Evolutionary conservation across 2,113 vertebrate genomes (phyloP).

Genomic region (Garra rufa): DNA sequence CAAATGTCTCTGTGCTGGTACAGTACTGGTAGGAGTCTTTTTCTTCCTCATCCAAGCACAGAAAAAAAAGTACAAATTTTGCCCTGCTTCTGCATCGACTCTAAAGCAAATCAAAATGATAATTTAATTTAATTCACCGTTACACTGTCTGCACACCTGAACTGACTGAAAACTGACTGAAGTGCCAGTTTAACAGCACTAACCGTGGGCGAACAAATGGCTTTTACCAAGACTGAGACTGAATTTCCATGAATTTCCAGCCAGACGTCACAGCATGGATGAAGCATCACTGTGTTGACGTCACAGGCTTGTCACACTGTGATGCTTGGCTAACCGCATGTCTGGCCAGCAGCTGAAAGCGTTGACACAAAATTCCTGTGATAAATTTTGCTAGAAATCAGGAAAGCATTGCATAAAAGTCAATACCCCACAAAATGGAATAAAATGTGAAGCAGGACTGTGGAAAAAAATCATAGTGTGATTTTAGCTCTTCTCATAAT

Average conservation of each 20-base stretch:
- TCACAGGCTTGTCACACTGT: slow-evolving; percentile 26
- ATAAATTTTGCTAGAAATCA: not conserved
- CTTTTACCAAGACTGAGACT: not conserved
- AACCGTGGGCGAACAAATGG: not conserved
- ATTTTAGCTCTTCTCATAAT: not conserved
- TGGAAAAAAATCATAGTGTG: not conserved
- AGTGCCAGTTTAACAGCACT: not conserved
- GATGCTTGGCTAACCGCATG: not conserved
- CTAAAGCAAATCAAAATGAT: too few relatives aligned
- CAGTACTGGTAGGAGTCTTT: not conserved
- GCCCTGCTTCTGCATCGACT: too few relatives aligned
- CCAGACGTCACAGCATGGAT: slow-evolving; percentile 7
- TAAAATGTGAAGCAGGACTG: not conserved
- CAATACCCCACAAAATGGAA: slow-evolving; percentile 1
- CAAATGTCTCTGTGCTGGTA: slow-evolving; percentile 13
- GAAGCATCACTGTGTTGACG: slow-evolving; percentile 27
- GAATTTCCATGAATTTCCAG: not conserved
- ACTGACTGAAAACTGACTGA: not conserved
- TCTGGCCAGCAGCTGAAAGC: not conserved
- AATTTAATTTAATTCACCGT: too few relatives aligned
- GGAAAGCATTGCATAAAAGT: not conserved
- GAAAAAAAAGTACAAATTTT: not conserved
- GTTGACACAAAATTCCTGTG: not conserved
- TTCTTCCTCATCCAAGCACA: not conserved
- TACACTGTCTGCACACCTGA: not conserved